A percentile compares a stretch with the other conserved stretches of the same genome.
These are phyloP conservation scores for Acipenser ruthenus DNA, from an alignment of 2,797 vertebrate genomes.

Conservation along the genomic window DNA sequence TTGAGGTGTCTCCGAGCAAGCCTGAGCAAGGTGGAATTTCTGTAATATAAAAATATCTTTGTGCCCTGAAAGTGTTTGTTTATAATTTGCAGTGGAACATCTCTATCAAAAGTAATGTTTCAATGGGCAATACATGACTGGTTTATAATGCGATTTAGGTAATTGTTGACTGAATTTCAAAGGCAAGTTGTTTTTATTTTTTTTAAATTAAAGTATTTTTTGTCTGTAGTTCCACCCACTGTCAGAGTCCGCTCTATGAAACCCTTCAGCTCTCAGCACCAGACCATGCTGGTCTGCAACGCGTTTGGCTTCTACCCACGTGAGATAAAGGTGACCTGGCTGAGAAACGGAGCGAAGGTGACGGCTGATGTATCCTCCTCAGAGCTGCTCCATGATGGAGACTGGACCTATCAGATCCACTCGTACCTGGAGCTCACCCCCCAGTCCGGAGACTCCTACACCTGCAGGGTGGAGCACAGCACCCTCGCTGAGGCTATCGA, in stretches of 20 bases:
- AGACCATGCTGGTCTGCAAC: constrained; percentile 33
- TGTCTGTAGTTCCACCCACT: constrained; percentile 25
- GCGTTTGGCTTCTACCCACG: constrained; percentile 39
- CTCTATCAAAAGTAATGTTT: no score
- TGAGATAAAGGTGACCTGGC: constrained; percentile 24
- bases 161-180: no score
- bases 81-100: no score
- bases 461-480: constrained; percentile 31
- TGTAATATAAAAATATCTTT: no score
- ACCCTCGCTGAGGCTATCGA: constrained; percentile 6
- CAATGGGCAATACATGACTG: no score
- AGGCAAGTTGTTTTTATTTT: no score
- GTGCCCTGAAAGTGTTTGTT: no score
- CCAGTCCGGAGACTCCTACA: constrained; percentile 28
- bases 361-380: neutral
- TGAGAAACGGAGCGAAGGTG: constrained; percentile 27
- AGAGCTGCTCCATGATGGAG: constrained; percentile 27
- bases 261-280: constrained; percentile 28
- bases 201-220: no score
- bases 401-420: constrained; percentile 41
- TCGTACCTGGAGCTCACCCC: constrained; percentile 28
- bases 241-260: constrained; percentile 25
- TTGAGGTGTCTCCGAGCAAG: no score
- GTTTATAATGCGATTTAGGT: no score
- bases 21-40: no score